These are phyloP conservation scores for Leptopilina drosophilae DNA, from an alignment of 2,888 invertebrate genomes.

Conservation along the genomic window DNA sequence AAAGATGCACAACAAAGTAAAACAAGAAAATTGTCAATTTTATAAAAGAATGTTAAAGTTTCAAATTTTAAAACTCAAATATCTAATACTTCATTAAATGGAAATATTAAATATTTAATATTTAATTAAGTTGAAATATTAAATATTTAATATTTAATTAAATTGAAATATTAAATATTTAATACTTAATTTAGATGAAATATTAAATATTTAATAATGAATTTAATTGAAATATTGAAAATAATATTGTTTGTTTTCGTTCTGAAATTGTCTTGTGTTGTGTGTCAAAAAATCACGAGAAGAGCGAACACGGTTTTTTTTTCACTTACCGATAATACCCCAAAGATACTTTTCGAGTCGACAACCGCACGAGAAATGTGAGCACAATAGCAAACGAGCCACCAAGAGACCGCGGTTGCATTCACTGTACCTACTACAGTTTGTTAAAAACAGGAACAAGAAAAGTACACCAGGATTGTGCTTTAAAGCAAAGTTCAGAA, in stretches of 20 bases:
- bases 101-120: too few relatives aligned
- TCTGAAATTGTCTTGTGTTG: neutral
- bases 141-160: too few relatives aligned
- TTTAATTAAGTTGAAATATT: too few relatives aligned
- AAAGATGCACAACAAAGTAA: neutral
- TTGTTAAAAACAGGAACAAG: slow-evolving; percentile 67
- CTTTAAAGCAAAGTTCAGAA: slow-evolving; percentile 63
- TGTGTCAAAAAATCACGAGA: neutral
- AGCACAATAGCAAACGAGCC: slow-evolving; percentile 68
- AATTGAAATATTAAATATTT: too few relatives aligned
- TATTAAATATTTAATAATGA: too few relatives aligned
- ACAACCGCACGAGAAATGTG: slow-evolving; percentile 78
- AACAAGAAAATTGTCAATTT: too few relatives aligned
- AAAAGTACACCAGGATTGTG: slow-evolving; percentile 59
- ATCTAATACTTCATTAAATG: too few relatives aligned
- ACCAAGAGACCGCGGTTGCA: slow-evolving; percentile 65
- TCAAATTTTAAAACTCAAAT: too few relatives aligned
- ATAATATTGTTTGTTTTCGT: neutral
- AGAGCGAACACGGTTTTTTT: slow-evolving; percentile 8
- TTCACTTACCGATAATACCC: slow-evolving; percentile 73
- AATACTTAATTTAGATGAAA: too few relatives aligned
- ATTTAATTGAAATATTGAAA: too few relatives aligned
- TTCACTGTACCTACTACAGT: slow-evolving; percentile 58
- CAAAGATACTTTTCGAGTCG: slow-evolving; percentile 76
- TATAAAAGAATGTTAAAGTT: too few relatives aligned